A percentile compares a stretch with the other conserved stretches of the same genome.
Evolutionary conservation across 2,888 invertebrate species (phyloP).

Genomic region (Craniophora ligustri): DNA sequence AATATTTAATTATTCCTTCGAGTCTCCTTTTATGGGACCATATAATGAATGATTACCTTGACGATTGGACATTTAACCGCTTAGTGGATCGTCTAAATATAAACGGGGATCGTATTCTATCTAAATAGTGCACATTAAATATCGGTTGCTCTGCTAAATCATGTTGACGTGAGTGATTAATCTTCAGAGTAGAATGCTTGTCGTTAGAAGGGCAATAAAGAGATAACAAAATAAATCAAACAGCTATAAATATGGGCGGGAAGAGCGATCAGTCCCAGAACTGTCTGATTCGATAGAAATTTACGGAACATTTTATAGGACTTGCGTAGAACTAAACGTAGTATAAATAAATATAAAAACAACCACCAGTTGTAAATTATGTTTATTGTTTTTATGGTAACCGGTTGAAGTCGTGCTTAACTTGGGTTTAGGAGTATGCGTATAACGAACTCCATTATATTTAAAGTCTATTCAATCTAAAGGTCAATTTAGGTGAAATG

Average conservation of each 20-base stretch:
- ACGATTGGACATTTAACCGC: conserved; percentile 78
- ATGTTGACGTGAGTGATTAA: conserved; percentile 86
- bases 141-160: conserved; percentile 88
- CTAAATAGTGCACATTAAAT: conserved; percentile 86
- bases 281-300: conserved; percentile 78
- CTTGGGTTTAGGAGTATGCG: conserved; percentile 48
- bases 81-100: conserved; percentile 81
- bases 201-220: conserved; percentile 87
- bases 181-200: conserved; percentile 86
- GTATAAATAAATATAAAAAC: conserved; percentile 83
- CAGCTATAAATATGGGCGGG: conserved; percentile 82
- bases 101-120: conserved; percentile 80
- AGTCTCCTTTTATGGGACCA: conserved; percentile 54
- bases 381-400: conserved; percentile 76
- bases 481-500: conserved; percentile 55
- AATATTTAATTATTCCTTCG: conserved; percentile 63
- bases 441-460: conserved; percentile 66
- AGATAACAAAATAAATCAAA: conserved; percentile 89
- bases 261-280: conserved; percentile 85
- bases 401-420: conserved; percentile 54
- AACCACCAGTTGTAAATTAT: conserved; percentile 78
- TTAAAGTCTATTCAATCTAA: conserved; percentile 62
- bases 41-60: conserved; percentile 69
- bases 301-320: conserved; percentile 83
- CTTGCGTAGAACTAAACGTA: conserved; percentile 75